A percentile compares a stretch with the other conserved stretches of the same genome.
Conservation (phyloP, 2,888 invertebrate species). For the Folsomia candida region DNA sequence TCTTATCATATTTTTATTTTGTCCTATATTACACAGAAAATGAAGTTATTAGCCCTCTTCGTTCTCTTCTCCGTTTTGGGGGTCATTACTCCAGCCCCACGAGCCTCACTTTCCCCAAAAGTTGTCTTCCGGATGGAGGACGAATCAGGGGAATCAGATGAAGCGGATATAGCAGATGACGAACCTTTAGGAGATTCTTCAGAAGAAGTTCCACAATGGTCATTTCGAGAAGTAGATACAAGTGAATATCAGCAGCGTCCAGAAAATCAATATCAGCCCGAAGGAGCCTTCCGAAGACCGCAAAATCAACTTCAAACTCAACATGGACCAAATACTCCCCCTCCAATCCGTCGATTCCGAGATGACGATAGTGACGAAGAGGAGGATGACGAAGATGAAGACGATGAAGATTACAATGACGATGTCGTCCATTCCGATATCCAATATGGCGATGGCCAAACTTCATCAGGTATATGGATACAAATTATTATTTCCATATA, state of each 20-base stretch:
- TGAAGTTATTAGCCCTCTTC: slow-evolving; percentile 34
- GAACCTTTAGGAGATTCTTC: slow-evolving; percentile 12
- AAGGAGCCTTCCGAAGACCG: not conserved
- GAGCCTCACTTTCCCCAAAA: slow-evolving; percentile 1
- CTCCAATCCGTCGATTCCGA: not conserved
- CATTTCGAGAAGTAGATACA: not conserved
- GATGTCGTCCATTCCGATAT: slow-evolving; percentile 7
- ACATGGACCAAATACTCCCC: not conserved
- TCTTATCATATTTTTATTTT: too few species aligned
- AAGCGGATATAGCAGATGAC: slow-evolving; percentile 7
- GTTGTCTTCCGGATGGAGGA: not conserved
- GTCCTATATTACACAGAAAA: slow-evolving; percentile 10
- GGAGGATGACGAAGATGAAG: slow-evolving; percentile 23
- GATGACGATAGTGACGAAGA: slow-evolving; percentile 21
- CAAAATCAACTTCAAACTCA: not conserved
- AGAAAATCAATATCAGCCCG: too few species aligned
- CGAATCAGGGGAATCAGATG: slow-evolving; percentile 4
- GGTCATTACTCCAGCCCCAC: slow-evolving; percentile 29
- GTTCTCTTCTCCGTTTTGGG: slow-evolving; percentile 37
- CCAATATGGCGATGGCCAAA: not conserved
- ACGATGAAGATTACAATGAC: slow-evolving; percentile 29
- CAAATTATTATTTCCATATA: not conserved
- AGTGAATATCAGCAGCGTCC: too few species aligned
- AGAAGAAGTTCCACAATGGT: slow-evolving; percentile 20
- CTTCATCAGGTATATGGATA: not conserved